Base-by-base conservation (phyloP, 1,140 invertebrate genomes). In the Calliphora vicina region DNA sequence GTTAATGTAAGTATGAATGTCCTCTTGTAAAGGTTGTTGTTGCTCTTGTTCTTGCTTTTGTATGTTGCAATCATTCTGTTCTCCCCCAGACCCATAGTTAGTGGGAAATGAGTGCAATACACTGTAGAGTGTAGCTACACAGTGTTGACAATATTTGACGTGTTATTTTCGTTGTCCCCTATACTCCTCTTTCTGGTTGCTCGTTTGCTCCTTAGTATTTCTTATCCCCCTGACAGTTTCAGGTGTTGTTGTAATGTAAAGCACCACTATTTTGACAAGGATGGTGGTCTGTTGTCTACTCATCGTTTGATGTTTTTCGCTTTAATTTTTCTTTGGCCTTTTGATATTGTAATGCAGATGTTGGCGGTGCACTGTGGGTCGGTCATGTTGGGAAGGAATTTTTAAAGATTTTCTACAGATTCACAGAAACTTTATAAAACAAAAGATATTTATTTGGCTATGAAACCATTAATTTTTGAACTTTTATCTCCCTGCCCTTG, bases 141-240 rank as follows among this genome's bases (percentile, higher is more conserved):
- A 43, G 74, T 78, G 74, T 78, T 78, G 74, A 78, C 74, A 78
- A 78, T 78, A 78, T 78, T 78, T 78, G 74, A 78, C 35, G 74
- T 78, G 15, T 20, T 43, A 35, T 43, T 27, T 35, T 76, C 73
- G n/a, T 76, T 43, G 27, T 2, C 1, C 23, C 72, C 8, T 17
- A 15, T 23, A 27, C 72, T 74, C 23, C 72, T 35, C 17, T 2
- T 74, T 35, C 13, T 57, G 2, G n/a, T 17, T 81, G 1, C 43
- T n/a, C 6, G 23, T 57, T 25, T n/a, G n/a, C 15, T 81, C 57
- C 8, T 50, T 61, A 20, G 43, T 29, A 6, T 26, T 81, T 15
- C 12, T 25, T 25, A 29, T 81, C 8, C 17, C 25, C 20, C 13
- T 76, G 25, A 26, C 42, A 43, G 25, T 76, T 67, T 81, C 61